phyloP scores from a whole-genome alignment of 2,113 vertebrate species.

The Monopterus albus region DNA sequence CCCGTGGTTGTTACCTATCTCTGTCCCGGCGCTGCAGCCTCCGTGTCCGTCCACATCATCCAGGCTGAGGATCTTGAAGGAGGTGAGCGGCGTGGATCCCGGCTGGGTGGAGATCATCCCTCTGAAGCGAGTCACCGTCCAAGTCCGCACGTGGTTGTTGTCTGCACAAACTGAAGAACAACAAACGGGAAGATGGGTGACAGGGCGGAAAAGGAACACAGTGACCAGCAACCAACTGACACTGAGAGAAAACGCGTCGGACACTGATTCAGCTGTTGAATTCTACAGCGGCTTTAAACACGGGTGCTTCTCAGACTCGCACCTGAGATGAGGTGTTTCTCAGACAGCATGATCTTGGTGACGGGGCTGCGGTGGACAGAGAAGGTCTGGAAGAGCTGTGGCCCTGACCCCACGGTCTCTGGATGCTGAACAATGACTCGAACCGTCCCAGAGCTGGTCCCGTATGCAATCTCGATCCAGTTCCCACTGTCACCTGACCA shows the following conservation, averaged over 20 bases:
- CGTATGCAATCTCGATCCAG: conserved; percentile 95
- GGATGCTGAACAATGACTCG: conserved; percentile 95
- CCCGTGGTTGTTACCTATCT: conserved; percentile 82
- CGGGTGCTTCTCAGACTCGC: no score
- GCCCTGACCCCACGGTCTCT: conserved; percentile 91
- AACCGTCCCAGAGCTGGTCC: conserved; percentile 90
- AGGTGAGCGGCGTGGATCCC: conserved; percentile 90
- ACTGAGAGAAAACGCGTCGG: no score
- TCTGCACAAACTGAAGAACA: conserved; percentile 88
- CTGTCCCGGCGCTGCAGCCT: conserved; percentile 87
- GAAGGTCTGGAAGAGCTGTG: conserved; percentile 95
- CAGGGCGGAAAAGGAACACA: neutral
- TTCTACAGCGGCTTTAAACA: no score
- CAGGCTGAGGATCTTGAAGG: conserved; percentile 91
- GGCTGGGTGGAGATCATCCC: conserved; percentile 96
- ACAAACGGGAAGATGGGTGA: neutral
- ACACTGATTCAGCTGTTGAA: no score
- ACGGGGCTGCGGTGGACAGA: conserved; percentile 92
- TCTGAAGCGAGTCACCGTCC: conserved; percentile 93
- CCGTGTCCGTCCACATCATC: conserved; percentile 86
- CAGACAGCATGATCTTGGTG: conserved; percentile 93
- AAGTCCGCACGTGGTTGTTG: conserved; percentile 92
- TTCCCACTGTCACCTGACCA: conserved; percentile 91
- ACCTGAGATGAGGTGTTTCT: conserved; percentile 91
- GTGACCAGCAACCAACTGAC: no score